phyloP scores from a whole-genome alignment of 2,113 vertebrate species.

The Oncorhynchus nerka region DNA sequence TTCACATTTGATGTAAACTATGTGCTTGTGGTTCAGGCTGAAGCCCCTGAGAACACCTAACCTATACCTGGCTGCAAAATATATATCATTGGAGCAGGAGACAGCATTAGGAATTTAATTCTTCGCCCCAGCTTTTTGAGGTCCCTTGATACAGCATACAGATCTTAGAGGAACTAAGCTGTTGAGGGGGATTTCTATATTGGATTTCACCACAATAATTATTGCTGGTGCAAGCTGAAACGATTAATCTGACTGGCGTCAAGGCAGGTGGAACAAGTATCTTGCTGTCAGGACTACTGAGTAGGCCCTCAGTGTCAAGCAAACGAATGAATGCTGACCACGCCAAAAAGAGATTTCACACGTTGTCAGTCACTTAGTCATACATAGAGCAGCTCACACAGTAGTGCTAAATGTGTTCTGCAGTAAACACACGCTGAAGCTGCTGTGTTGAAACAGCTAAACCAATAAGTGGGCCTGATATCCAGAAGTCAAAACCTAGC shows the following conservation, averaged over 20 bases:
- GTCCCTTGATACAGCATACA: too few relatives aligned
- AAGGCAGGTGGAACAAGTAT: background rate
- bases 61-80: background rate
- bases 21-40: background rate
- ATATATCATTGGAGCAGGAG: too few relatives aligned
- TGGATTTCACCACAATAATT: too few relatives aligned
- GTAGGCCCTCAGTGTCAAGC: background rate
- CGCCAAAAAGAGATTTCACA: background rate
- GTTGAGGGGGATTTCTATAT: too few relatives aligned
- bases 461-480: background rate
- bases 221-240: too few relatives aligned
- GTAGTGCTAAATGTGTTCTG: background rate
- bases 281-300: background rate
- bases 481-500: background rate
- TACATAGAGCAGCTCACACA: background rate
- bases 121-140: too few relatives aligned
- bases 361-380: background rate
- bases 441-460: background rate
- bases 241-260: background rate
- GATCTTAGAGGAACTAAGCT: too few relatives aligned
- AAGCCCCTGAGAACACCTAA: background rate
- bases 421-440: background rate
- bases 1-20: background rate
- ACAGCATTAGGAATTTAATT: too few relatives aligned
- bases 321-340: conserved; percentile 10